Percentiles rank a stretch among this genome's conserved stretches.
Evolutionary conservation across 2,888 invertebrate genomes (phyloP).

Genomic region (Ernsta delagoae): DNA sequence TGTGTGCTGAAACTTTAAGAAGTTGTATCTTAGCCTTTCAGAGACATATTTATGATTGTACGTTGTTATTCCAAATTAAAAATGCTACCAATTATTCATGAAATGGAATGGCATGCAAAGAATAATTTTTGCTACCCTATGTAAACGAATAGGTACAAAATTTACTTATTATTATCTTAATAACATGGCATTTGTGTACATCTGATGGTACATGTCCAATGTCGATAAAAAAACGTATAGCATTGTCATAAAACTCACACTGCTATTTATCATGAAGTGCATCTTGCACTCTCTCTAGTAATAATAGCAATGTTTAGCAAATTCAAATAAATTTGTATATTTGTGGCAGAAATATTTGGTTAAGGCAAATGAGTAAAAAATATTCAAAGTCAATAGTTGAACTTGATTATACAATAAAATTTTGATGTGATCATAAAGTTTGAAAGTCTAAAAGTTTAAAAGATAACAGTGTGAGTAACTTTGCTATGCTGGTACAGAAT

Average conservation of each 20-base stretch:
- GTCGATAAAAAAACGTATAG: background rate
- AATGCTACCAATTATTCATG: too few relatives aligned
- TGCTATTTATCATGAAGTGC: background rate
- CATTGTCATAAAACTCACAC: slow-evolving; percentile 13
- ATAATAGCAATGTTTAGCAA: too few relatives aligned
- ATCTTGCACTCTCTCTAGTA: too few relatives aligned
- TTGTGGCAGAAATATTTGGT: background rate
- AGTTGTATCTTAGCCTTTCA: too few relatives aligned
- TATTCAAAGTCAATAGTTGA: background rate
- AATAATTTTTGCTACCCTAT: too few relatives aligned
- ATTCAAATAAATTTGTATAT: background rate
- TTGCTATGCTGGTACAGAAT: slow-evolving; percentile 13
- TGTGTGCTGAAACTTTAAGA: too few relatives aligned
- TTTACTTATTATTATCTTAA: too few relatives aligned
- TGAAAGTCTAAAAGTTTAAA: background rate
- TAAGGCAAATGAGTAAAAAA: background rate
- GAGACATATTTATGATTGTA: too few relatives aligned
- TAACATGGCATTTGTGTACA: too few relatives aligned
- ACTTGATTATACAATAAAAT: background rate
- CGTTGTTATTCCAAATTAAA: too few relatives aligned
- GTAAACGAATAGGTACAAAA: too few relatives aligned
- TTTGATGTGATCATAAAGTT: background rate
- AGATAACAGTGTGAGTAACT: slow-evolving; percentile 20
- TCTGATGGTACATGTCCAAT: background rate
- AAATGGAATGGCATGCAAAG: too few relatives aligned